Evolutionary conservation across 53 echinoderm and acorn worm genomes (phyloP).

Genomic region (Stichopus horrens): DNA sequence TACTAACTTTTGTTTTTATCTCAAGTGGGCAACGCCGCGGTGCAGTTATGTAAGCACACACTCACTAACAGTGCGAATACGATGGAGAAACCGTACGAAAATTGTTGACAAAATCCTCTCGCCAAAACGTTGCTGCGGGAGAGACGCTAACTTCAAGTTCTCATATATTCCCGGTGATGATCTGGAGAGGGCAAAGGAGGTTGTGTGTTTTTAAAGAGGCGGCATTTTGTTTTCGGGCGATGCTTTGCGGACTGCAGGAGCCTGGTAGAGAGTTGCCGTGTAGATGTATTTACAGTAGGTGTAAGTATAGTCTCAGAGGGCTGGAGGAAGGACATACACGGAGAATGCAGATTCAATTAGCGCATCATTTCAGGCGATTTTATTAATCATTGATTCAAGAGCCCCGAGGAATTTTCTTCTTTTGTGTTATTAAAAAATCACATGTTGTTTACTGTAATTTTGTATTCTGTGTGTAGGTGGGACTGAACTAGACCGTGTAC

Average conservation of each 20-base stretch:
- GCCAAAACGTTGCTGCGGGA: conserved; percentile 6
- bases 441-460: background rate
- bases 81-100: background rate
- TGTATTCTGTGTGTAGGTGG: background rate
- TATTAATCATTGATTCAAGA: conserved; percentile 20
- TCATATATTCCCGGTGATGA: conserved; percentile 8
- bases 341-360: conserved; percentile 14
- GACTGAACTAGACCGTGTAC: background rate
- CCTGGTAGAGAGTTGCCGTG: no score
- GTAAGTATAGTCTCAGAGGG: no score
- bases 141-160: conserved; percentile 29
- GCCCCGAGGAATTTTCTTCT: conserved; percentile 4
- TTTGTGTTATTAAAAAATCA: conserved; percentile 3
- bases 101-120: background rate
- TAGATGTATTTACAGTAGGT: no score
- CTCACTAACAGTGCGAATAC: no score
- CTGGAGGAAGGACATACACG: background rate
- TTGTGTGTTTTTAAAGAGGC: conserved; percentile 22
- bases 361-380: conserved; percentile 3
- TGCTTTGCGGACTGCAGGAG: background rate
- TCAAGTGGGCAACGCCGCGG: no score
- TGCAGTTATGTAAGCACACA: no score
- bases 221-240: conserved; percentile 32
- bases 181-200: conserved; percentile 12
- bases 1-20: no score